These are phyloP conservation scores for Tinea trinotella DNA, from an alignment of 2,888 invertebrate genomes.

Conservation along the genomic window DNA sequence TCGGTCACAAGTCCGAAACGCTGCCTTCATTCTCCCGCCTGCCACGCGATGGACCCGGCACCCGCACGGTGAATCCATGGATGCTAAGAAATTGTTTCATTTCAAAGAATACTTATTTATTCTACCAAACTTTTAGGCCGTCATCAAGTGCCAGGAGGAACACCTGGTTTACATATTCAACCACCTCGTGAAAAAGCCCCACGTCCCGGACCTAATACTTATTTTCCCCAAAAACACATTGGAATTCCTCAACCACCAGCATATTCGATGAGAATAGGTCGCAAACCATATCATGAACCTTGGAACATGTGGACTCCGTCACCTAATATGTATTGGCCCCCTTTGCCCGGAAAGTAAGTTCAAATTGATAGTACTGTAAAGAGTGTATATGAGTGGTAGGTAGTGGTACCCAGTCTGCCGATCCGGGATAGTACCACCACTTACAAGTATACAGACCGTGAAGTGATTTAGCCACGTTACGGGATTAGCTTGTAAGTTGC, in stretches of 20 bases:
- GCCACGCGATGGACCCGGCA: no score
- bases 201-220: slow-evolving; percentile 43
- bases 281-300: slow-evolving; percentile 37
- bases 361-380: no score
- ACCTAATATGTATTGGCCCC: slow-evolving; percentile 53
- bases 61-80: no score
- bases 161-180: slow-evolving; percentile 35
- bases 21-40: no score
- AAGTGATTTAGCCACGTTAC: no score
- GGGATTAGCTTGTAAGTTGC: no score
- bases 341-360: slow-evolving; percentile 34
- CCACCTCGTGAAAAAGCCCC: slow-evolving; percentile 27
- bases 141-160: slow-evolving; percentile 36
- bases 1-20: no score
- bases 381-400: no score
- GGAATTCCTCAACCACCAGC: slow-evolving; percentile 35
- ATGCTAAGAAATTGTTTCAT: no score
- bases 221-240: slow-evolving; percentile 29
- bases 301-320: slow-evolving; percentile 54
- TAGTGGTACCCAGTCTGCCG: no score
- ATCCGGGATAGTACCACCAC: no score
- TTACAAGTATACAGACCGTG: no score
- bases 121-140: slow-evolving; percentile 34
- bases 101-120: background rate
- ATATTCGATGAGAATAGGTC: slow-evolving; percentile 36